phyloP scores from a whole-genome alignment of 2,797 vertebrate genomes.

The Gymnothorax javanicus region DNA sequence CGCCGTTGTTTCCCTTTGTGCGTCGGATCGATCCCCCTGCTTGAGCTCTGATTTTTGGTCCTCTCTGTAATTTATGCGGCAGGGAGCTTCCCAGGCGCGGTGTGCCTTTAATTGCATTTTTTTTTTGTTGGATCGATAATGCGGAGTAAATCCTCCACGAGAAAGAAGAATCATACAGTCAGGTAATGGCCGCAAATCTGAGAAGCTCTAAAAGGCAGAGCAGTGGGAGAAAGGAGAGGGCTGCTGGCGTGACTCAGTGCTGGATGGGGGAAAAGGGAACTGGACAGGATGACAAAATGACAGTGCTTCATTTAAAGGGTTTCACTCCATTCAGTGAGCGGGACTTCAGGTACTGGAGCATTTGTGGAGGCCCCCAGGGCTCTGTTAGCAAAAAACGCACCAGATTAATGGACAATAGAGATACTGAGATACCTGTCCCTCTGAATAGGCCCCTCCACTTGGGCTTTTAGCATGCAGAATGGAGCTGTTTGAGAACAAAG shows the following conservation, averaged over 20 bases:
- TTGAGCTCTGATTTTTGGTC: neutral
- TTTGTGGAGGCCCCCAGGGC: neutral
- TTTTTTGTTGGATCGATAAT: neutral
- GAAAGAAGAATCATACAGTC: neutral
- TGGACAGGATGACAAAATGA: neutral
- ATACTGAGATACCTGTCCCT: neutral
- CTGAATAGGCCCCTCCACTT: neutral
- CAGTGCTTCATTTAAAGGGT: neutral
- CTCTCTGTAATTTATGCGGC: neutral
- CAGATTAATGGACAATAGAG: neutral
- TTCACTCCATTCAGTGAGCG: neutral
- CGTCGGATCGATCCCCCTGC: neutral
- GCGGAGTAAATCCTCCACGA: slow-evolving; percentile 6
- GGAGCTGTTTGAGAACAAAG: neutral
- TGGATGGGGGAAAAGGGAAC: neutral
- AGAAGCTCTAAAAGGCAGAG: neutral
- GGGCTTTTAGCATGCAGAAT: neutral
- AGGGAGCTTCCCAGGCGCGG: neutral
- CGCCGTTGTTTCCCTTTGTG: neutral
- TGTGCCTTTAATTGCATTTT: slow-evolving; percentile 21
- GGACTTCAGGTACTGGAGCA: neutral
- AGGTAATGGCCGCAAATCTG: neutral
- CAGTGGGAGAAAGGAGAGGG: neutral
- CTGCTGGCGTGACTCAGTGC: neutral
- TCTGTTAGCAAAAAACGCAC: neutral